These are phyloP conservation scores for Leuctra nigra DNA, from an alignment of 2,888 invertebrate species.

Conservation along the genomic window DNA sequence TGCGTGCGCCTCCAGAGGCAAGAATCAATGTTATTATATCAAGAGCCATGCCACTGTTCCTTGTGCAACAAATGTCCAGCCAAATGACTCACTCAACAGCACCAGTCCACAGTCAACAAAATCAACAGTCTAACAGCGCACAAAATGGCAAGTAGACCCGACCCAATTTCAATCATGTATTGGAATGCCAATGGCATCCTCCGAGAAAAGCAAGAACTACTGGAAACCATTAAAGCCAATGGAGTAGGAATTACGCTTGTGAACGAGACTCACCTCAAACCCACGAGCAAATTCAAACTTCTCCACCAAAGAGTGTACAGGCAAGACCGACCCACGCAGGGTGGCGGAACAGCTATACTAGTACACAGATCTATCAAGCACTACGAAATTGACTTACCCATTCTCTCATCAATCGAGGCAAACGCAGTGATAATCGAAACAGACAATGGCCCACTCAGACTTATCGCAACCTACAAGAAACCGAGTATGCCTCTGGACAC, in stretches of 20 bases:
- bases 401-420: not conserved
- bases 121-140: not conserved
- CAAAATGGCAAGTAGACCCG: not conserved
- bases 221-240: not conserved
- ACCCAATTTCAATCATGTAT: not conserved
- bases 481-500: not conserved
- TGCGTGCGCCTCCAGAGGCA: not conserved
- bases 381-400: not conserved
- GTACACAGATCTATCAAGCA: not conserved
- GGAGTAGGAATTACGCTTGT: not conserved
- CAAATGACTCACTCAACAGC: not conserved
- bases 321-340: too few relatives aligned
- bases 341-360: slow-evolving; percentile 4
- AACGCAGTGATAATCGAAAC: not conserved
- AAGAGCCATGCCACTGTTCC: not conserved
- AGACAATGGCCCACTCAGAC: not conserved
- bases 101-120: not conserved
- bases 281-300: not conserved
- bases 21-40: not conserved
- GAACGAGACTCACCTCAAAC: not conserved
- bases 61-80: not conserved
- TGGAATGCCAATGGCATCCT: not conserved
- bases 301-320: not conserved
- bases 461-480: not conserved
- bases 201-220: not conserved